phyloP scores from a whole-genome alignment of 2,113 vertebrate genomes.

The Thamnaconus septentrionalis region DNA sequence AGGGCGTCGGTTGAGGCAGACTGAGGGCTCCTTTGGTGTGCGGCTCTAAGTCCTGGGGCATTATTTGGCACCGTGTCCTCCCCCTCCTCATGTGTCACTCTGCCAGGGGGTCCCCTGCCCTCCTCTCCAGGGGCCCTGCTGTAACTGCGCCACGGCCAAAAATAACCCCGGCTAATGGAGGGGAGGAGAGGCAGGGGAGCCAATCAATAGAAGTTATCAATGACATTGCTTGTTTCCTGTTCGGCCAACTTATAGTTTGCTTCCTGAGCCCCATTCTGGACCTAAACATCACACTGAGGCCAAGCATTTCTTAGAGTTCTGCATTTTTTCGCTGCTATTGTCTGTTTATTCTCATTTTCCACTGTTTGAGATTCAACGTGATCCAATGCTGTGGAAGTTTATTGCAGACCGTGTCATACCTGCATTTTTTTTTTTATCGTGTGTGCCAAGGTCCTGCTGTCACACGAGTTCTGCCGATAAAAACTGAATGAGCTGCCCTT shows the following conservation, averaged over 20 bases:
- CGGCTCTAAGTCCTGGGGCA: conserved; percentile 49
- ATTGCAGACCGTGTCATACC: no score
- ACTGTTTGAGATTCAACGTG: no score
- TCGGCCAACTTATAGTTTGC: conserved; percentile 49
- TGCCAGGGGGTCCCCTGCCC: conserved; percentile 62
- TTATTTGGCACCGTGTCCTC: conserved; percentile 46
- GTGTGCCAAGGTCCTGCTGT: no score
- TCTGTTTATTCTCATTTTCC: no score
- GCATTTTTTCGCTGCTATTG: no score
- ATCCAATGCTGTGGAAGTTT: no score
- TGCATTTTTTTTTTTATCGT: no score
- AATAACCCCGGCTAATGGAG: conserved; percentile 66
- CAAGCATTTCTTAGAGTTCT: no score
- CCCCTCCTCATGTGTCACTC: conserved; percentile 67
- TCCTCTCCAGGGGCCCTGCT: conserved; percentile 48
- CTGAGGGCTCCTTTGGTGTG: not conserved
- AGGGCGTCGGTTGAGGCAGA: not conserved
- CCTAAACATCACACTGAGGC: conserved; percentile 36
- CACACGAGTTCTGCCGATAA: no score
- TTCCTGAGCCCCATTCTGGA: conserved; percentile 3
- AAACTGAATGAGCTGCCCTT: no score
- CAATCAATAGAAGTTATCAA: conserved; percentile 73
- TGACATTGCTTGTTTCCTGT: conserved; percentile 64
- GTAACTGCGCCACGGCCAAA: conserved; percentile 55
- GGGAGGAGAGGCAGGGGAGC: conserved; percentile 33